Percentiles rank a stretch among this genome's conserved stretches.
Conservation (phyloP, 2,797 vertebrate genomes). For the Halcyon chelicuti region DNA sequence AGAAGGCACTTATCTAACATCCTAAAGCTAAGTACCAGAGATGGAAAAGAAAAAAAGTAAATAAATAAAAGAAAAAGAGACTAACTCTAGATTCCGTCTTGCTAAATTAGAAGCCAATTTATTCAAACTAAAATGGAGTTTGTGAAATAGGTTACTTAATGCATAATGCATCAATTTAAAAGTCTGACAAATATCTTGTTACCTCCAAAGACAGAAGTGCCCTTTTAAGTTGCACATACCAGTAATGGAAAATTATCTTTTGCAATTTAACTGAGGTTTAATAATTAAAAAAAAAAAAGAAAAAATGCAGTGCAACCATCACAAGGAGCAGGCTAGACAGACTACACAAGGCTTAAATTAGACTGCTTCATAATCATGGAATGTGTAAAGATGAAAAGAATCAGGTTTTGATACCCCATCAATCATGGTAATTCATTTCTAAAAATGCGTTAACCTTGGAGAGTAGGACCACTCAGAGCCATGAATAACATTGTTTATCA, state of each 20-base stretch:
- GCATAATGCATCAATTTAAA: conserved; percentile 54
- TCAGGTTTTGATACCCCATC: conserved; percentile 65
- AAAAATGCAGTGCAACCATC: conserved; percentile 45
- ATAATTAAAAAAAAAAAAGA: too few species aligned
- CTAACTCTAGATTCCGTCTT: conserved; percentile 36
- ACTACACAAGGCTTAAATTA: conserved; percentile 67
- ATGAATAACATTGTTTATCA: conserved; percentile 67
- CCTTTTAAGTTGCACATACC: conserved; percentile 57
- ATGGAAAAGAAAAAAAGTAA: conserved; percentile 18
- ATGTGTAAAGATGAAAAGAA: conserved; percentile 69
- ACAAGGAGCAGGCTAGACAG: conserved; percentile 53
- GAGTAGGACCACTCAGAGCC: conserved; percentile 46
- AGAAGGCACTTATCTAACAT: conserved; percentile 73
- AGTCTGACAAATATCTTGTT: conserved; percentile 62
- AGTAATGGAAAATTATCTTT: conserved; percentile 49
- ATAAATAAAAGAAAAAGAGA: conserved; percentile 43
- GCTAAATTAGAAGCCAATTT: conserved; percentile 58
- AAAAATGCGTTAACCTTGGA: conserved; percentile 66
- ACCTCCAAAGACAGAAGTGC: conserved; percentile 57
- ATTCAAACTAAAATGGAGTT: conserved; percentile 55
- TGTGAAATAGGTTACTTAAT: conserved; percentile 55
- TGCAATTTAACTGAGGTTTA: conserved; percentile 52
- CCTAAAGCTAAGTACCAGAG: conserved; percentile 36
- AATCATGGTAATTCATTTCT: conserved; percentile 66
- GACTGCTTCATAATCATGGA: conserved; percentile 66